Conservation (phyloP, 37 sponge, comb jelly and placozoan species). For the Amphimedon queenslandica region DNA sequence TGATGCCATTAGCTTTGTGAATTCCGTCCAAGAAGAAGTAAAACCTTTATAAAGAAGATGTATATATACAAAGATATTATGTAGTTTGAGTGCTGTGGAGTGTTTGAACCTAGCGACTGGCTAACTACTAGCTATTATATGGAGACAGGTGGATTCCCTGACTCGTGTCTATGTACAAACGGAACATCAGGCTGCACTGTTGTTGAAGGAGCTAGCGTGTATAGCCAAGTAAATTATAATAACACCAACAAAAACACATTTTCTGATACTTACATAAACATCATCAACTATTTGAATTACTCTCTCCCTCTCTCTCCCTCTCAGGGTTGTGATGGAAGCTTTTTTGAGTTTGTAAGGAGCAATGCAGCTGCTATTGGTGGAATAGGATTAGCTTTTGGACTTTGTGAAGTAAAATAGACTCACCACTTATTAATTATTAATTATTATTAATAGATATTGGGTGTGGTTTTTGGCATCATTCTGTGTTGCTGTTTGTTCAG, state of each 20-base stretch:
- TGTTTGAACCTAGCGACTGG: constrained; percentile 18
- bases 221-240: too few species aligned
- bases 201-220: background rate
- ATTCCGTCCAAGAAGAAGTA: background rate
- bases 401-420: background rate
- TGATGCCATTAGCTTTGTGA: background rate
- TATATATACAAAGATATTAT: background rate
- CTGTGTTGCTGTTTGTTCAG: constrained; percentile 21
- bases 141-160: constrained; percentile 24
- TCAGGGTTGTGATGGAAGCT: background rate
- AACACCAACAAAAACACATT: too few species aligned
- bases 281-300: too few species aligned
- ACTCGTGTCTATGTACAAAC: constrained; percentile 21
- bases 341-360: constrained; percentile 1
- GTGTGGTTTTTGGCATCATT: constrained; percentile 12
- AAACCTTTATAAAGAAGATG: background rate
- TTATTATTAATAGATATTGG: background rate
- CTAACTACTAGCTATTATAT: constrained; percentile 8
- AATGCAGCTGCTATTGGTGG: constrained; percentile 27
- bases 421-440: background rate
- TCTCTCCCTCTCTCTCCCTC: too few species aligned
- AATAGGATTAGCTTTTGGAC: constrained; percentile 16
- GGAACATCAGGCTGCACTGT: background rate
- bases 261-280: too few species aligned
- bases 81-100: constrained; percentile 56